Evolutionary conservation across 2,888 invertebrate species (phyloP).

Genomic region (Eudemis profundana): DNA sequence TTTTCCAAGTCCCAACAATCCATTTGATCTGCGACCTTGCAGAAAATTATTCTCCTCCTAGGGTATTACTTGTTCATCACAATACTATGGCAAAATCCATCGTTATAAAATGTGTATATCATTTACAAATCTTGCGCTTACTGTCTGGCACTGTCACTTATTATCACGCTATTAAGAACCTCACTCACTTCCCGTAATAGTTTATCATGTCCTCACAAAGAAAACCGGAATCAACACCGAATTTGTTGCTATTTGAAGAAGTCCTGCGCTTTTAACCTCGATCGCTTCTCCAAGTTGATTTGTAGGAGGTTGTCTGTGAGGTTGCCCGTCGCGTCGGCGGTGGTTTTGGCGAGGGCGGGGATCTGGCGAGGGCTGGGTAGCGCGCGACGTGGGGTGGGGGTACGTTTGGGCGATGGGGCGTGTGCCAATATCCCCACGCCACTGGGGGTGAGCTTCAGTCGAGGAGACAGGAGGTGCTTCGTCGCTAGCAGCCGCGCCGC

Average conservation of each 20-base stretch:
- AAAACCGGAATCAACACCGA: too few relatives aligned
- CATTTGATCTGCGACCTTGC: too few relatives aligned
- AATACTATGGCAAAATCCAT: too few relatives aligned
- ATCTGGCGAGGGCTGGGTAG: constrained; percentile 54
- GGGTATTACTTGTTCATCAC: too few relatives aligned
- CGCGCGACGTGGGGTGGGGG: constrained; percentile 55
- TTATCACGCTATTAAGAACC: too few relatives aligned
- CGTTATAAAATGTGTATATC: too few relatives aligned
- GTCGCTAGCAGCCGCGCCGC: constrained; percentile 96
- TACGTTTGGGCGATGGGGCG: constrained; percentile 60
- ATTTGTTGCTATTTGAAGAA: constrained; percentile 85
- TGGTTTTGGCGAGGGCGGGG: constrained; percentile 53
- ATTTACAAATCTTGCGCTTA: too few relatives aligned
- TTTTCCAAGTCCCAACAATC: too few relatives aligned
- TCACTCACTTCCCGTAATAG: neutral
- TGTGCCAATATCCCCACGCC: constrained; percentile 70
- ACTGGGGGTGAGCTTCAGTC: constrained; percentile 74
- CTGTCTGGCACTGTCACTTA: too few relatives aligned
- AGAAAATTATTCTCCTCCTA: too few relatives aligned
- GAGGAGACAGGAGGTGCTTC: constrained; percentile 77
- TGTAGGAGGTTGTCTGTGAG: constrained; percentile 95
- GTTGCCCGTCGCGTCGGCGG: constrained; percentile 58
- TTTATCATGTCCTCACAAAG: too few relatives aligned
- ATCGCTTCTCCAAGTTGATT: constrained; percentile 89
- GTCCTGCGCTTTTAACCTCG: constrained; percentile 91